Base-by-base conservation (phyloP, 2,888 invertebrate species). In the Brenthis daphne region DNA sequence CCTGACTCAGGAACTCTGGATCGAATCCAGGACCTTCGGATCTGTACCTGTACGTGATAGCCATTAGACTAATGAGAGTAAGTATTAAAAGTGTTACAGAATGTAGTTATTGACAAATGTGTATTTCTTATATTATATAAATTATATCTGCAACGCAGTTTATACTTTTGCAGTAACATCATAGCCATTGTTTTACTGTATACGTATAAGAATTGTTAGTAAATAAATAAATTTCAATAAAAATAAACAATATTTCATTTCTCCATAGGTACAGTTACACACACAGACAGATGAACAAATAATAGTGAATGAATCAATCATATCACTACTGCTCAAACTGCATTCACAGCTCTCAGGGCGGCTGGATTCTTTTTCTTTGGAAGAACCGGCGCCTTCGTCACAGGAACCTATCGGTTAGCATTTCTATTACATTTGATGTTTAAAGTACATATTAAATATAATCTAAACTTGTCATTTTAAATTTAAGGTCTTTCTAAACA, bases 301-400 rank as follows among this genome's bases (percentile, higher is more conserved):
- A 14, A 93, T 94, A 37, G 94, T 97, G 66, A 96, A 97, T 79
- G 98, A 98, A 85, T 98, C 98, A 71, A 96, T 99, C 73, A 95
- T 99, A 76, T 98, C 98, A 0, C 89, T 99, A 64, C 92, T 99
- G 56, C 90, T 99, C 65, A 98, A 97, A 84, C 93, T 98, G 14
- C 98, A 99, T 87, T 97, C 97, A 2, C 98, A 98, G 83, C 92
- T 99, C 54, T 96, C 97, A 0, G 97, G 97, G 0, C 90, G 95
- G 13, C 94, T 97, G 11, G 97, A 98, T 82, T 97, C 97, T 73
- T 99, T 96, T 82, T 94, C 94, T 20, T 78, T 94, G 20, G 94
- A 94, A 61, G 94, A 95, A 83, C 87, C 88, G 0, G 82, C 85
- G 43, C 85, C 87, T 0, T 72, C 80, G 5, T 74, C 77, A 0